Evolutionary conservation across 2,888 invertebrate genomes (phyloP).

Genomic region (Nebria brevicollis): DNA sequence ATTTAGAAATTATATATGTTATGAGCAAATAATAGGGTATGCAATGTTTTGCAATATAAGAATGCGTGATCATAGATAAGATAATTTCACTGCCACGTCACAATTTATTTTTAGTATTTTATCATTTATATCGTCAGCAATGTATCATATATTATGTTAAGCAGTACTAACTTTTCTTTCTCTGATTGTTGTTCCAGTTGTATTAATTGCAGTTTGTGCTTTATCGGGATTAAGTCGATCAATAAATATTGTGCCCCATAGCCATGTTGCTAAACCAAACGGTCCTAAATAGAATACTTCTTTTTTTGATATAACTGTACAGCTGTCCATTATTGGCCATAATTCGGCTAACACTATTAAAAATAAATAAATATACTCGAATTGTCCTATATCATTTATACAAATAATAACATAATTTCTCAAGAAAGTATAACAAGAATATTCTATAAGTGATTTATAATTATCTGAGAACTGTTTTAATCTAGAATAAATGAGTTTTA

Average conservation of each 20-base stretch:
- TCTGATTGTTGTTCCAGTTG: conserved; percentile 74
- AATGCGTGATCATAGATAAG: too few relatives aligned
- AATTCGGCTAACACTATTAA: conserved; percentile 75
- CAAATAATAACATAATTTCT: too few relatives aligned
- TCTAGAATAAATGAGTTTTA: conserved; percentile 49
- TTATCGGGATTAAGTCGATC: conserved; percentile 78
- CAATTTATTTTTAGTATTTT: too few relatives aligned
- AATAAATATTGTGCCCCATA: conserved; percentile 91
- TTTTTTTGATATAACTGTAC: conserved; percentile 85
- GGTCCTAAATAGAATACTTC: conserved; percentile 84
- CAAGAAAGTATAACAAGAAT: too few relatives aligned
- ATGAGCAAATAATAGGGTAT: too few relatives aligned
- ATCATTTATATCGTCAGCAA: background rate
- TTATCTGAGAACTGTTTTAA: too few relatives aligned
- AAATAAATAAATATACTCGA: background rate
- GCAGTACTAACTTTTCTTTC: conserved; percentile 67
- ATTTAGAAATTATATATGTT: too few relatives aligned
- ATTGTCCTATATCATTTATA: too few relatives aligned
- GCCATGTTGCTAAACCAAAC: conserved; percentile 85
- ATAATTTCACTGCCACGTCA: too few relatives aligned
- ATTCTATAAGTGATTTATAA: too few relatives aligned
- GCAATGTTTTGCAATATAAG: too few relatives aligned
- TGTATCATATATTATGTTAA: background rate
- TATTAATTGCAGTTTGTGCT: conserved; percentile 78
- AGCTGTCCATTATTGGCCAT: conserved; percentile 84